phyloP scores from a whole-genome alignment of 1,140 invertebrate species.

The Papilio aristodemus region DNA sequence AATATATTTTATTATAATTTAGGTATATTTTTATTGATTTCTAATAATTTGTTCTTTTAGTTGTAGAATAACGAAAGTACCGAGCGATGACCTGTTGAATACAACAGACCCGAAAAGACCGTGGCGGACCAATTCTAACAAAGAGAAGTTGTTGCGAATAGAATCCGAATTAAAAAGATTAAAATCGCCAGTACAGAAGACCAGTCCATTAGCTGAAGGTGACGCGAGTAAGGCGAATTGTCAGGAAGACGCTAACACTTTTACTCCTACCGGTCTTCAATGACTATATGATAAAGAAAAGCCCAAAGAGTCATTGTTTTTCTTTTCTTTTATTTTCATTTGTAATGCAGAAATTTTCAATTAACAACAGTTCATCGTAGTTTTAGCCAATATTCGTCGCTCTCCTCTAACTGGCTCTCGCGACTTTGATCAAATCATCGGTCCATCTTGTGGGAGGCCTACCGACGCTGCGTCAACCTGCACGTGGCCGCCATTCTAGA shows the following conservation, averaged over 20 bases:
- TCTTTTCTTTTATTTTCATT: no score
- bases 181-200: not conserved
- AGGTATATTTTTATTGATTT: not conserved
- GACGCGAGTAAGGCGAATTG: not conserved
- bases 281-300: no score
- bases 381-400: no score
- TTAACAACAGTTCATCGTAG: no score
- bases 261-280: not conserved
- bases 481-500: no score
- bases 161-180: slow-evolving; percentile 24
- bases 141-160: slow-evolving; percentile 26
- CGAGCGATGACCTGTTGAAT: not conserved
- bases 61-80: slow-evolving; percentile 3
- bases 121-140: slow-evolving; percentile 61
- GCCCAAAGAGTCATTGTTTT: no score
- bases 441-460: no score
- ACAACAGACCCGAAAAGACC: slow-evolving; percentile 56
- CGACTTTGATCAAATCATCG: no score
- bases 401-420: no score
- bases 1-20: slow-evolving; percentile 1
- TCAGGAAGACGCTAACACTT: not conserved
- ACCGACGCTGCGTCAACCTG: no score
- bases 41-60: not conserved
- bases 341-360: no score
- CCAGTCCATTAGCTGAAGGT: not conserved